phyloP scores from a whole-genome alignment of 2,797 vertebrate species.

The Sphenopsis melanotis region DNA sequence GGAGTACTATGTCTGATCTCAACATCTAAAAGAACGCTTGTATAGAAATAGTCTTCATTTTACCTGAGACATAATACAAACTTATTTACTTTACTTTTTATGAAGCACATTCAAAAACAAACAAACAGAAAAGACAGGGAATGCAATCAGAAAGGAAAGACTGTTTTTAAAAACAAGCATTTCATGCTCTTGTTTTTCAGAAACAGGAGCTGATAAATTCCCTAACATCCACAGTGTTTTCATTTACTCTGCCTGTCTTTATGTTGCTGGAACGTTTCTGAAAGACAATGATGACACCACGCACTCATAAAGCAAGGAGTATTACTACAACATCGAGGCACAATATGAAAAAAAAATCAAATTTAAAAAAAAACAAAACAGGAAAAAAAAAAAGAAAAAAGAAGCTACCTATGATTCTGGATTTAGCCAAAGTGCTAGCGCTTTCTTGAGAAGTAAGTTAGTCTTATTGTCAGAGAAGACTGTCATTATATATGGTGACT shows the following conservation, averaged over 20 bases:
- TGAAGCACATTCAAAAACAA: constrained; percentile 80
- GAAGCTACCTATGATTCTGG: constrained; percentile 83
- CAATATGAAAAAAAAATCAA: constrained; percentile 70
- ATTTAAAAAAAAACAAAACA: constrained; percentile 68
- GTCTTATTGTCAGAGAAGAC: constrained; percentile 76
- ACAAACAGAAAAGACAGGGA: constrained; percentile 78
- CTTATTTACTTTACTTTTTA: constrained; percentile 88
- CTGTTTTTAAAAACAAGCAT: constrained; percentile 84
- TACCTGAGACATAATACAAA: constrained; percentile 88
- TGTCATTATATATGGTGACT: constrained; percentile 70
- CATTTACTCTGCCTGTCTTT: constrained; percentile 93
- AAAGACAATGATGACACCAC: constrained; percentile 82
- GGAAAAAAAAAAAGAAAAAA: constrained; percentile 71
- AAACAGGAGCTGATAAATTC: constrained; percentile 82
- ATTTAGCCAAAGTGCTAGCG: constrained; percentile 88
- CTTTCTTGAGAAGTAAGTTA: constrained; percentile 78
- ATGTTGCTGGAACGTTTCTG: constrained; percentile 89
- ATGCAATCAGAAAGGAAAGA: constrained; percentile 82
- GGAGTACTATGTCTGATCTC: constrained; percentile 98
- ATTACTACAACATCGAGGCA: constrained; percentile 74
- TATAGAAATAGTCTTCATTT: constrained; percentile 96
- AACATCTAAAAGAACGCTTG: constrained; percentile 83
- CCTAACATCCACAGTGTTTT: constrained; percentile 85
- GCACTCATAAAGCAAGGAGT: constrained; percentile 82
- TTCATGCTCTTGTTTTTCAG: constrained; percentile 83